These are phyloP conservation scores for Peromyscus nudipes DNA, from an alignment of 2,797 vertebrate genomes.

Conservation along the genomic window DNA sequence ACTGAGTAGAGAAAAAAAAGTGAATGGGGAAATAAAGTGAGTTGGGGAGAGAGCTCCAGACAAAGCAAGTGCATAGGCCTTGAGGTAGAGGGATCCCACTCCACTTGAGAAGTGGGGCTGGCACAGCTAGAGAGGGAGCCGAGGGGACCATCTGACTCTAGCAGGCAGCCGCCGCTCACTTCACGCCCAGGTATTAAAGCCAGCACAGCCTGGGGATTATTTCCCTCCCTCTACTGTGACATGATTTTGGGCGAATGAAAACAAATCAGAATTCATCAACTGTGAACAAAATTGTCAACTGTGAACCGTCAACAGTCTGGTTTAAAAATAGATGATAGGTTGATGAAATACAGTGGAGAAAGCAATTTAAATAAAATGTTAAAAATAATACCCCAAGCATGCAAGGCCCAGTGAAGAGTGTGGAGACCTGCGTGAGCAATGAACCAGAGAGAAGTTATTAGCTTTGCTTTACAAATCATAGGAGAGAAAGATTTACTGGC, in stretches of 20 bases:
- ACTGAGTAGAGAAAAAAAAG: neutral
- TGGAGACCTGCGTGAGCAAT: conserved; percentile 56
- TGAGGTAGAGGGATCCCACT: neutral
- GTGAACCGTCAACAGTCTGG: conserved; percentile 82
- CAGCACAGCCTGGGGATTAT: conserved; percentile 38
- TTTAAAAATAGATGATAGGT: conserved; percentile 84
- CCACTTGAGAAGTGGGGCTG: neutral
- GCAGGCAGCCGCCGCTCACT: neutral
- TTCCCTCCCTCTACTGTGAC: conserved; percentile 32
- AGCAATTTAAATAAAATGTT: conserved; percentile 75
- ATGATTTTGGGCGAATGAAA: conserved; percentile 78
- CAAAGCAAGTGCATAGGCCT: neutral
- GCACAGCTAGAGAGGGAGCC: accelerated
- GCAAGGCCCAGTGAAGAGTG: neutral
- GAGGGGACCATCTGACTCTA: neutral
- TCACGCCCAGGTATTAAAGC: conserved; percentile 35
- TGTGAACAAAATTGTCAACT: conserved; percentile 84
- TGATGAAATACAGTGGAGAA: conserved; percentile 79
- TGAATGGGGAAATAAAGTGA: neutral
- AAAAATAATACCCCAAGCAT: conserved; percentile 74
- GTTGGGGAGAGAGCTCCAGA: neutral
- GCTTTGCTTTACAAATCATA: conserved; percentile 77
- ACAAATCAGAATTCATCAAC: conserved; percentile 81
- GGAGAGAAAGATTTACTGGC: conserved; percentile 63
- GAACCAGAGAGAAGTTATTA: conserved; percentile 75